Evolutionary conservation across 2,888 invertebrate species (phyloP), one percentile per base, ranked within the genome.

Genomic region (Ochropleura leucogaster): DNA sequence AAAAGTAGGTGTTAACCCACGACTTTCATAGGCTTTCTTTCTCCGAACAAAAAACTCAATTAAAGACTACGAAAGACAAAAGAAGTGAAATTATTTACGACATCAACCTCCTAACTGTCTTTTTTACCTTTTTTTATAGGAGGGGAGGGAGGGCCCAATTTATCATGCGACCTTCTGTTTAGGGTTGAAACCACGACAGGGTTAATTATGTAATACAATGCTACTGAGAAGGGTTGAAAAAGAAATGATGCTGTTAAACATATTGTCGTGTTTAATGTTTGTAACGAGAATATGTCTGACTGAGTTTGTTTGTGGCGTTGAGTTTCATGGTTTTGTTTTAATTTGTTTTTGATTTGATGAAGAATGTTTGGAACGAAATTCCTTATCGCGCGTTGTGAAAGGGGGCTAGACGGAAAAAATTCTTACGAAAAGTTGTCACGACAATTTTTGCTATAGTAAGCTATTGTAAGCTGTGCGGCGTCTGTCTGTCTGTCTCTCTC

Each of bases 181-280:
- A 65, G 70, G 74, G 77, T 68, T 80, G 80, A 77, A 71, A 77
- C 77, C 80, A 55, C 69, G 79, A 83, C 83, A 68, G 63, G 76
- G 77, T 84, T 85, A 85, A 85, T 85, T 85, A 85, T 84, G 82
- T 85, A 80, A 79, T 77, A 84, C 85, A 85, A 78, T 79, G 72
- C 68, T 76, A 75, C 82, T 70, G 74, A 69, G 77, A 78, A 80
- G 82, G 84, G 85, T 78, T 80, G 73, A 82, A 85, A 76, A 85
- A 85, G 67, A 79, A 59, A 84, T 84, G 75, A 77, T 60, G 18
- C 44, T 70, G 69, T 72, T 72, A 51, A 77, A 85, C 85, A 80
- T 82, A 82, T 80, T 74, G 85, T 66, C 65, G 63, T 72, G 72
- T 79, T 82, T 72, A 74, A 79, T 72, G 79, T 72, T 75, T 72